Percentiles rank a stretch among this genome's conserved stretches.
These are phyloP conservation scores for Caenorhabditis sp. DNA, from an alignment of 2,888 invertebrate genomes.

Conservation along the genomic window DNA sequence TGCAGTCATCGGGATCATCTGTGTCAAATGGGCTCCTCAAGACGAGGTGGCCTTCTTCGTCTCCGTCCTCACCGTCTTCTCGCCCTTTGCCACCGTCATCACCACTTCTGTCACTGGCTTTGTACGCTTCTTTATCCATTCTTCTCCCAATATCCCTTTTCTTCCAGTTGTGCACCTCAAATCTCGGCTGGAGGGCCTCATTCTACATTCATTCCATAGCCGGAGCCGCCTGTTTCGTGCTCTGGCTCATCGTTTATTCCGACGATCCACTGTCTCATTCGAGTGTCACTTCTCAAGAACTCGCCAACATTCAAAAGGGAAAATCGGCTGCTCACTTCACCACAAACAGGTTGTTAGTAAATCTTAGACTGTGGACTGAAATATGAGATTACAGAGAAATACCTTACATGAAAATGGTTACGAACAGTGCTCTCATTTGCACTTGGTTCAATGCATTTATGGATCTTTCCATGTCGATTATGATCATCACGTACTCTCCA, in stretches of 20 bases:
- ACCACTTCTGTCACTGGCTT: constrained; percentile 40
- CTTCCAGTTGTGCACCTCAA: constrained; percentile 46
- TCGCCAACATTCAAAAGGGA: constrained; percentile 30
- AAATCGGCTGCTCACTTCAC: constrained; percentile 46
- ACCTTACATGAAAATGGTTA: constrained; percentile 29
- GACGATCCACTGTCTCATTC: constrained; percentile 40
- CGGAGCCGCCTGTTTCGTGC: constrained; percentile 30
- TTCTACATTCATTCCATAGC: constrained; percentile 49
- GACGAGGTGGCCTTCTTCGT: constrained; percentile 49
- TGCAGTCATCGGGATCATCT: constrained; percentile 54
- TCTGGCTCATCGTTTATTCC: constrained; percentile 44
- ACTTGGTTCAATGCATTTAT: constrained; percentile 55
- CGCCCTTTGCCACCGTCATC: constrained; percentile 40
- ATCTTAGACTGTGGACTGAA: background rate
- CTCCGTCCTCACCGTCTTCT: constrained; percentile 47
- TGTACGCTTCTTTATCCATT: background rate
- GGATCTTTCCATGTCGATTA: constrained; percentile 51
- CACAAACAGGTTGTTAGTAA: constrained; percentile 17
- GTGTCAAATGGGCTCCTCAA: constrained; percentile 55
- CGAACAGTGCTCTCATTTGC: constrained; percentile 37
- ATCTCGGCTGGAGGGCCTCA: constrained; percentile 45
- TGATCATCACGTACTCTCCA: constrained; percentile 49
- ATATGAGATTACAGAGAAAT: constrained; percentile 42
- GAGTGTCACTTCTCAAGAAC: constrained; percentile 24
- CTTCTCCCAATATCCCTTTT: too few species aligned